Conservation (phyloP, 2,113 vertebrate species). For the Leptosomus discolor region DNA sequence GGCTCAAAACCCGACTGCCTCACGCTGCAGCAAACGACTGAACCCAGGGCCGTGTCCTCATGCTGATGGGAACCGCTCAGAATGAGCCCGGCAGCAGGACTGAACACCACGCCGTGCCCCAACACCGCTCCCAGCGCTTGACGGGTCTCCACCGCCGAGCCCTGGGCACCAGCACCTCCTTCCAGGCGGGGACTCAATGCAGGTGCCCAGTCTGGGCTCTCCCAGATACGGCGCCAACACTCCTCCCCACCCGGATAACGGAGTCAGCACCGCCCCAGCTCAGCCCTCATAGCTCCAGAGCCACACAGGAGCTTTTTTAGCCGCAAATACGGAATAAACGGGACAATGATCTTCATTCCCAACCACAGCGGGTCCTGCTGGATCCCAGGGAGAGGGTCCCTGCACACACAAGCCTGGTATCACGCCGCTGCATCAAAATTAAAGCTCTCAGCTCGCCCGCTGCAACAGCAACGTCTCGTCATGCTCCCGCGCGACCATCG, state of each 20-base stretch:
- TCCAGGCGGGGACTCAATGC: neutral
- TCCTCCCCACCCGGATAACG: fast-evolving
- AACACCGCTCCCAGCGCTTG: neutral
- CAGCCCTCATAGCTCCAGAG: neutral
- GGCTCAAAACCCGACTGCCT: neutral
- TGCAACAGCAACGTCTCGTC: neutral
- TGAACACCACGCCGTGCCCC: neutral
- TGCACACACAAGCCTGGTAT: neutral
- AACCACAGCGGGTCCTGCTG: neutral
- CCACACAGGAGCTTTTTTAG: fast-evolving
- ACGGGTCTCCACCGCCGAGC: fast-evolving
- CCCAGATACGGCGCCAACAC: neutral
- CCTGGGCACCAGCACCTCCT: neutral
- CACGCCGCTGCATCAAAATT: fast-evolving
- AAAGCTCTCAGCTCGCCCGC: fast-evolving
- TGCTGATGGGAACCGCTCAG: fast-evolving
- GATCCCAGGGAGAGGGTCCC: neutral
- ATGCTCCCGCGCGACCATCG: fast-evolving
- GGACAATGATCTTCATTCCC: fast-evolving
- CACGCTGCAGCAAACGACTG: fast-evolving
- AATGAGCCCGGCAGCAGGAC: neutral
- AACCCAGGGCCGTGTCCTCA: neutral
- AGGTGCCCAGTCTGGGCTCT: neutral
- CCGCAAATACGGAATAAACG: neutral
- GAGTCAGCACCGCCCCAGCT: neutral